Evolutionary conservation across 2,888 invertebrate genomes (phyloP).

Genomic region (Andrena camellia): DNA sequence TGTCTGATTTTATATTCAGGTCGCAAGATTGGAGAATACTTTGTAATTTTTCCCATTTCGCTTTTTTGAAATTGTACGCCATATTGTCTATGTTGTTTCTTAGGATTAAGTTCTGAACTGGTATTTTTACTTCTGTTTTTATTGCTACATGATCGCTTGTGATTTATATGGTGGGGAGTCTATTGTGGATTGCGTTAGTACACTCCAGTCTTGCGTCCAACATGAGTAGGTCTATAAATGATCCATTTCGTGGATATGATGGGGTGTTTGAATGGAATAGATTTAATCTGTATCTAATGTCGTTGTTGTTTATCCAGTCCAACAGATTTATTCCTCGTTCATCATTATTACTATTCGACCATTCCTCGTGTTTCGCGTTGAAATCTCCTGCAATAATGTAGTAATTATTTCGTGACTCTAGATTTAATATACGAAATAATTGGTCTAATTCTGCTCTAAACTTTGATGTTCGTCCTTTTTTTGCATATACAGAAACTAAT

Average conservation of each 20-base stretch:
- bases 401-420: not conserved
- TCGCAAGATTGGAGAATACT: not conserved
- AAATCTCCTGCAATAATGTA: constrained; percentile 2
- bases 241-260: not conserved
- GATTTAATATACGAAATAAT: not conserved
- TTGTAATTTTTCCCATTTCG: not conserved
- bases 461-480: not conserved
- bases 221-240: constrained; percentile 2
- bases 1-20: not conserved
- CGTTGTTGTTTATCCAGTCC: not conserved
- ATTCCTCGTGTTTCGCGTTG: not conserved
- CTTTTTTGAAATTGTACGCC: not conserved
- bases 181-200: not conserved
- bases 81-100: too few species aligned
- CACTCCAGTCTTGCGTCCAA: not conserved
- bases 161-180: not conserved
- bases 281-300: constrained; percentile 3
- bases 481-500: constrained; percentile 2
- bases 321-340: not conserved
- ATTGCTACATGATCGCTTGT: constrained; percentile 10
- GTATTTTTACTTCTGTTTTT: not conserved
- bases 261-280: not conserved
- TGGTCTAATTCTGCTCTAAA: constrained; percentile 7
- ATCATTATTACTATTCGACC: not conserved
- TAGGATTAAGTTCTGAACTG: not conserved